These are phyloP conservation scores for Paramacrobiotus metropolitanus DNA, from an alignment of 1,140 invertebrate genomes.

Conservation along the genomic window DNA sequence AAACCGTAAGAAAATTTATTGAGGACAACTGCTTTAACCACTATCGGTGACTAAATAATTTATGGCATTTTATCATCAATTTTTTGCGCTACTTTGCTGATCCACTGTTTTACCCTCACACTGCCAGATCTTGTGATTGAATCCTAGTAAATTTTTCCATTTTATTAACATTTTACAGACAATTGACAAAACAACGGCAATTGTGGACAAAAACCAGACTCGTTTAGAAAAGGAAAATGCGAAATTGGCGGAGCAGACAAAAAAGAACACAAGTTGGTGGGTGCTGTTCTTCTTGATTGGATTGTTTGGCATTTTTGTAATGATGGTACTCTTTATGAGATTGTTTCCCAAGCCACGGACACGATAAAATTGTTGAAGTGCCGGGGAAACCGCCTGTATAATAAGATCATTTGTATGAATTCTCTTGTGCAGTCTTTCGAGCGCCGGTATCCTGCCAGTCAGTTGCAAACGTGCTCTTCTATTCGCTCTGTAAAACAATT, in stretches of 20 bases:
- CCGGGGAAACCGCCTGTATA: too few relatives aligned
- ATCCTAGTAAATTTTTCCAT: too few relatives aligned
- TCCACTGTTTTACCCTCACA: too few relatives aligned
- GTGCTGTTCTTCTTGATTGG: not conserved
- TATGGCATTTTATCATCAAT: too few relatives aligned
- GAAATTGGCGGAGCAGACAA: not conserved
- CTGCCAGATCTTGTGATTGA: too few relatives aligned
- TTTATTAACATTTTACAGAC: not conserved
- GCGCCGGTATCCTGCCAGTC: slow-evolving; percentile 17
- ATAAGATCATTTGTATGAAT: too few relatives aligned
- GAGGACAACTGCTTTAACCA: too few relatives aligned
- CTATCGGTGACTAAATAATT: too few relatives aligned
- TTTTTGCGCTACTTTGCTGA: too few relatives aligned
- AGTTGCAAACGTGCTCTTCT: slow-evolving; percentile 67
- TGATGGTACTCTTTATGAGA: not conserved
- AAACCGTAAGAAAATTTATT: too few relatives aligned
- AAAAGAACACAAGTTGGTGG: not conserved
- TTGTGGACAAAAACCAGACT: not conserved
- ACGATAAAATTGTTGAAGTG: too few relatives aligned
- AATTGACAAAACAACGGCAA: not conserved
- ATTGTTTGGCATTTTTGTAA: not conserved
- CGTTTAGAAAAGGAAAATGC: not conserved
- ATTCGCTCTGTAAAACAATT: slow-evolving; percentile 34
- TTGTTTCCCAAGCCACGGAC: not conserved
- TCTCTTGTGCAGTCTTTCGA: too few relatives aligned